Percentiles rank a stretch among this genome's conserved stretches.
Evolutionary conservation across 2,888 invertebrate genomes (phyloP).

Genomic region (Chrysolina americana): DNA sequence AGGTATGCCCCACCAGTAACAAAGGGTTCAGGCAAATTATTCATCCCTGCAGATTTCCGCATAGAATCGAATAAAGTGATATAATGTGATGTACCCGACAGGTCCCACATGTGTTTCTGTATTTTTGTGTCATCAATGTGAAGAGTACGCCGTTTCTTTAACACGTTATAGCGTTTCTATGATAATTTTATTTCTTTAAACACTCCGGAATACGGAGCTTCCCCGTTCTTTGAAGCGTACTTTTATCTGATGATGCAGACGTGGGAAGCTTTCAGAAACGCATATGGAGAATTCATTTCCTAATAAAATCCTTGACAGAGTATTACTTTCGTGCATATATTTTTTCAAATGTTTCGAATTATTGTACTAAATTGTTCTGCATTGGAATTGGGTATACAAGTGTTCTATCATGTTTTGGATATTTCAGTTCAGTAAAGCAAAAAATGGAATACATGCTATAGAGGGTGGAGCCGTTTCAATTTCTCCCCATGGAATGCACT

Average conservation of each 20-base stretch:
- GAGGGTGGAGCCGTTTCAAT: too few relatives aligned
- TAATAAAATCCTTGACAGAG: background rate
- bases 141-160: conserved; percentile 44
- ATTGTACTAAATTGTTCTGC: too few relatives aligned
- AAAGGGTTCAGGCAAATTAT: conserved; percentile 69
- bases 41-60: conserved; percentile 69
- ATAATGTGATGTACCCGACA: conserved; percentile 58
- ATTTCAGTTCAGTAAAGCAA: too few relatives aligned
- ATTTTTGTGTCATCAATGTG: conserved; percentile 48
- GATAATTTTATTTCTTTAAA: conserved; percentile 59
- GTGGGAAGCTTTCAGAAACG: conserved; percentile 38
- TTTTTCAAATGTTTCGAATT: too few relatives aligned
- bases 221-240: conserved; percentile 40
- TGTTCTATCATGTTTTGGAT: too few relatives aligned
- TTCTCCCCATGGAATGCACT: too few relatives aligned
- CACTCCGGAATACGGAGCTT: conserved; percentile 19
- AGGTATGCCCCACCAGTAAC: conserved; percentile 67
- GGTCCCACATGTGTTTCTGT: conserved; percentile 63
- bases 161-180: conserved; percentile 59
- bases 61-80: conserved; percentile 64
- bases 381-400: too few relatives aligned
- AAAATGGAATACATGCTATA: too few relatives aligned
- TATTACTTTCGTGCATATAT: background rate
- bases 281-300: conserved; percentile 46
- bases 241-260: conserved; percentile 55